Conservation (phyloP, 2,113 vertebrate genomes). For the Ptychochromis oligacanthus region DNA sequence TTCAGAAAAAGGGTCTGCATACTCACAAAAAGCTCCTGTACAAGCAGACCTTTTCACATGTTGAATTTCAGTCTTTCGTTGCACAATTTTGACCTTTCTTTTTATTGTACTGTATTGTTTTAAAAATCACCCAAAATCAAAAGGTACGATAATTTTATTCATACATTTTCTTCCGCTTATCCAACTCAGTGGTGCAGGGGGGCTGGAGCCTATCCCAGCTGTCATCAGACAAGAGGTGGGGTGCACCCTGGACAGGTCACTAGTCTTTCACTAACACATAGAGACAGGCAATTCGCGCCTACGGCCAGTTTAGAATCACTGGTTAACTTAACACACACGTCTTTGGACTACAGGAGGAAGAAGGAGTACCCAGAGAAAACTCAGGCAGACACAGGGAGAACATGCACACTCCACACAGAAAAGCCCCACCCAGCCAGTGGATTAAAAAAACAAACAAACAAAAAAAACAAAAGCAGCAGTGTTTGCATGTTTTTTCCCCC, state of each 20-base stretch:
- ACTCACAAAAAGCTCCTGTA: neutral
- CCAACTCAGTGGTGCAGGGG: too few relatives aligned
- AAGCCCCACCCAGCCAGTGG: too few relatives aligned
- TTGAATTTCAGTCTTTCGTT: neutral
- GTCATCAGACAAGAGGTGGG: neutral
- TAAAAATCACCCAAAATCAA: neutral
- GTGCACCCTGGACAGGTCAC: neutral
- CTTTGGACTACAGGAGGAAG: neutral
- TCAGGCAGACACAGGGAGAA: neutral
- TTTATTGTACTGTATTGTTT: neutral
- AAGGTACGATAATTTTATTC: neutral
- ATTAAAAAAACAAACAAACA: too few relatives aligned
- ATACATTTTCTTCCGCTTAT: too few relatives aligned
- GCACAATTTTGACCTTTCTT: neutral
- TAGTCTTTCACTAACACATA: neutral
- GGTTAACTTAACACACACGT: neutral
- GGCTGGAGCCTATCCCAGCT: neutral
- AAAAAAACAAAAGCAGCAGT: too few relatives aligned
- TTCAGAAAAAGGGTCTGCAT: neutral
- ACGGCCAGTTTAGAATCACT: neutral
- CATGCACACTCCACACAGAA: neutral
- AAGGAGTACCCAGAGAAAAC: neutral
- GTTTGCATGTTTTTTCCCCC: too few relatives aligned
- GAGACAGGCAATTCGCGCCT: neutral
- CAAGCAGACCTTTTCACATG: neutral